These are phyloP conservation scores for Pantherophis vulpinus DNA, from an alignment of 2,797 vertebrate genomes.

Conservation along the genomic window DNA sequence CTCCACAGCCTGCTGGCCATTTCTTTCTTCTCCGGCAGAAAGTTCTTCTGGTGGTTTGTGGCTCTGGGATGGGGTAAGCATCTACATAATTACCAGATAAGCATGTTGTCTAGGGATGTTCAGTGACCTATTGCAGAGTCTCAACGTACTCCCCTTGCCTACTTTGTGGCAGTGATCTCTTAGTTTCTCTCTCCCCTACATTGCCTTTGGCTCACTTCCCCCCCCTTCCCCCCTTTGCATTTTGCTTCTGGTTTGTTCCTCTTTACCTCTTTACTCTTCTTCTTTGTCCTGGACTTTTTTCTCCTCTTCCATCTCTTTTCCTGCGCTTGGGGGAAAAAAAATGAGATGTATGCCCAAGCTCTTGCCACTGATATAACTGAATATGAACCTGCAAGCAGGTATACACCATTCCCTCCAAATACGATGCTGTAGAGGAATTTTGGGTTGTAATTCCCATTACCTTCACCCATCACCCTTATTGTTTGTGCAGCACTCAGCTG, in stretches of 20 bases:
- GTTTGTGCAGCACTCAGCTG: neutral
- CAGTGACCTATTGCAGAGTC: too few relatives aligned
- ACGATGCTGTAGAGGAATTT: neutral
- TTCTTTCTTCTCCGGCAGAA: slow-evolving; percentile 88
- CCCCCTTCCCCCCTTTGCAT: too few relatives aligned
- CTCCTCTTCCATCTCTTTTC: neutral
- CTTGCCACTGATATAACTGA: neutral
- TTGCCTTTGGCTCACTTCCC: neutral
- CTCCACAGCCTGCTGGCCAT: slow-evolving; percentile 88
- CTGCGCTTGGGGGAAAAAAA: neutral
- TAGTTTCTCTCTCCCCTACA: neutral
- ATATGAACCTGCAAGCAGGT: neutral
- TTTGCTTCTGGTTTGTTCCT: neutral
- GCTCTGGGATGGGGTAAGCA: slow-evolving; percentile 87
- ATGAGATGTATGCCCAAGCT: neutral
- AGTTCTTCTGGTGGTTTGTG: slow-evolving; percentile 85
- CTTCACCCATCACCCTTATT: neutral
- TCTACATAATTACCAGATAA: slow-evolving; percentile 36
- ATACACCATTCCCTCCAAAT: neutral
- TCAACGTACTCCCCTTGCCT: neutral
- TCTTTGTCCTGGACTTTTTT: neutral
- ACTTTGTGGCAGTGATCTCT: neutral
- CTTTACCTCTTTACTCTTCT: neutral
- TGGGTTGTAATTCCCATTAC: neutral
- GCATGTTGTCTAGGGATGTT: neutral